phyloP scores from a whole-genome alignment of 2,888 invertebrate species.

The Lysandra coridon region DNA sequence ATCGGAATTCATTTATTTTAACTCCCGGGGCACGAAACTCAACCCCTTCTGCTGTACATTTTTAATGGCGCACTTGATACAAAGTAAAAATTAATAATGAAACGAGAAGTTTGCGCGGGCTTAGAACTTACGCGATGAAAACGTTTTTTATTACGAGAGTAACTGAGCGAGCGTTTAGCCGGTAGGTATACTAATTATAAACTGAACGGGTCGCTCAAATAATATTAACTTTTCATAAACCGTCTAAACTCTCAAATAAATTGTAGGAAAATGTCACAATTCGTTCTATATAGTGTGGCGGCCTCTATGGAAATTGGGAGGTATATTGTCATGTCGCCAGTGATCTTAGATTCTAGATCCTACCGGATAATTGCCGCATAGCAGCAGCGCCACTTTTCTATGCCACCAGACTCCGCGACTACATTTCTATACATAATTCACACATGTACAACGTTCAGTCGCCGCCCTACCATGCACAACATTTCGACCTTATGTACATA shows the following conservation, averaged over 20 bases:
- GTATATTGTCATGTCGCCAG: no score
- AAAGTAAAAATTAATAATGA: slow-evolving; percentile 18
- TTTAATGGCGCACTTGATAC: slow-evolving; percentile 21
- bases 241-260: background rate
- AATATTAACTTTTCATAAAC: background rate
- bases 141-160: background rate
- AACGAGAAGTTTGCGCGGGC: background rate
- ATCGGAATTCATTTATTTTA: slow-evolving; percentile 19
- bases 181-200: background rate
- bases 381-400: no score
- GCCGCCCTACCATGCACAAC: background rate
- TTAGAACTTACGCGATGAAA: background rate
- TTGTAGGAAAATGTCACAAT: no score
- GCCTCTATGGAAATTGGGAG: no score
- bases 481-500: background rate
- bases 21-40: background rate
- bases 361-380: no score
- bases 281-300: no score
- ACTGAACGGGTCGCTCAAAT: background rate
- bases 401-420: background rate
- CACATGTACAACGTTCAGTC: background rate
- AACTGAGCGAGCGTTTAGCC: background rate
- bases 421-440: background rate
- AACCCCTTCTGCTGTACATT: slow-evolving; percentile 17
- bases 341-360: no score